These are phyloP conservation scores for Pogonocherus hispidulus DNA, from an alignment of 2,888 invertebrate genomes.

Conservation along the genomic window DNA sequence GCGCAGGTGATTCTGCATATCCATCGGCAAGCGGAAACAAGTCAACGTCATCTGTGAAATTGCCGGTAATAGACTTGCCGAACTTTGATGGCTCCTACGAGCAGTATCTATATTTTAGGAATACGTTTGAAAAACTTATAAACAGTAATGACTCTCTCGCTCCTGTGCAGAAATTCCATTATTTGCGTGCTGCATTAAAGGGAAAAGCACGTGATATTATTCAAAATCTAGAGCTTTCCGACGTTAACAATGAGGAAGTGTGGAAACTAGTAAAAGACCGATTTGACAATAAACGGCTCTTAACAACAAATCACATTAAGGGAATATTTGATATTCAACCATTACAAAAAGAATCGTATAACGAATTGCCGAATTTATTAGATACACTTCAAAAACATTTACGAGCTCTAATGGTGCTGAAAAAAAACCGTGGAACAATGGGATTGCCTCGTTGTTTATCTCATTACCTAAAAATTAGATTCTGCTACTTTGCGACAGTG, in stretches of 20 bases:
- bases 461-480: conserved; percentile 14
- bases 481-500: not conserved
- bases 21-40: too few species aligned
- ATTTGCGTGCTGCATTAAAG: not conserved
- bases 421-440: not conserved
- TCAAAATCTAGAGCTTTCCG: not conserved
- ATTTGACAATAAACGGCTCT: not conserved
- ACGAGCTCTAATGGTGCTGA: conserved; percentile 1
- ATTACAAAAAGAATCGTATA: not conserved
- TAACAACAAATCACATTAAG: conserved; percentile 10
- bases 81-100: conserved; percentile 4
- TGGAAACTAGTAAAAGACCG: conserved; percentile 12
- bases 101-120: not conserved
- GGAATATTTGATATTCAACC: not conserved
- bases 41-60: too few species aligned
- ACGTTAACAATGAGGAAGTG: not conserved
- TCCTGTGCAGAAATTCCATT: not conserved
- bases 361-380: not conserved
- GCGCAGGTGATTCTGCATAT: too few species aligned
- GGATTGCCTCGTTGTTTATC: conserved; percentile 2
- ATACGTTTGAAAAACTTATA: not conserved
- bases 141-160: not conserved
- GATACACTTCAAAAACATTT: conserved; percentile 12
- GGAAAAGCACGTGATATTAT: not conserved
- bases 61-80: not conserved